Conservation (phyloP, 2,888 invertebrate genomes). For the Petrolisthes manimaculis region DNA sequence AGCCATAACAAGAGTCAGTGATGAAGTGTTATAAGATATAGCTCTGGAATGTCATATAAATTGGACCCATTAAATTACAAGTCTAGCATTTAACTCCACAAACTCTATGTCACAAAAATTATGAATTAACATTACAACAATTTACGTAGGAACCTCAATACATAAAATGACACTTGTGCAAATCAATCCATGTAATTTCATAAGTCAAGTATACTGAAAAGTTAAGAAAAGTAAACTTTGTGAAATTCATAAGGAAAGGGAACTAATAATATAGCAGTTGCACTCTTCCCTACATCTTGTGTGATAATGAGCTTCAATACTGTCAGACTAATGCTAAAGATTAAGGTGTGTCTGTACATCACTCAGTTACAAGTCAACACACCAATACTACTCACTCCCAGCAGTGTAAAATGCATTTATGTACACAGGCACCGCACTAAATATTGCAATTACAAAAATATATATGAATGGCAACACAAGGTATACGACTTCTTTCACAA, state of each 20-base stretch:
- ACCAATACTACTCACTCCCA: background rate
- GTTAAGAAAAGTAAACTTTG: too few species aligned
- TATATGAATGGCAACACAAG: background rate
- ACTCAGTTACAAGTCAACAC: background rate
- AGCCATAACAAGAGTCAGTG: background rate
- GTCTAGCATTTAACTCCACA: background rate
- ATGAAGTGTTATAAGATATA: background rate
- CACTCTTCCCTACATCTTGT: too few species aligned
- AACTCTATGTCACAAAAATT: background rate
- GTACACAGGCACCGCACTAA: background rate
- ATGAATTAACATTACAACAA: background rate
- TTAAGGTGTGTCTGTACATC: background rate
- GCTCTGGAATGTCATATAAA: background rate
- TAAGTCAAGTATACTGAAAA: too few species aligned
- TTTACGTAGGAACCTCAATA: background rate
- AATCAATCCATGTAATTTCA: too few species aligned
- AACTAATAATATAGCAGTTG: too few species aligned
- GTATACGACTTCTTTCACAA: slow-evolving; percentile 5
- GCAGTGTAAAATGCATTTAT: background rate
- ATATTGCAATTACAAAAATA: slow-evolving; percentile 5
- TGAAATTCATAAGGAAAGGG: too few species aligned
- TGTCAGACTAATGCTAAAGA: background rate
- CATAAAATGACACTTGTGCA: too few species aligned
- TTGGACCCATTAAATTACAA: background rate
- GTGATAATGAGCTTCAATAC: background rate